Evolutionary conservation across 2,797 vertebrate species (phyloP), one percentile per base, ranked within the genome.

Genomic region (Malacoraja senta): DNA sequence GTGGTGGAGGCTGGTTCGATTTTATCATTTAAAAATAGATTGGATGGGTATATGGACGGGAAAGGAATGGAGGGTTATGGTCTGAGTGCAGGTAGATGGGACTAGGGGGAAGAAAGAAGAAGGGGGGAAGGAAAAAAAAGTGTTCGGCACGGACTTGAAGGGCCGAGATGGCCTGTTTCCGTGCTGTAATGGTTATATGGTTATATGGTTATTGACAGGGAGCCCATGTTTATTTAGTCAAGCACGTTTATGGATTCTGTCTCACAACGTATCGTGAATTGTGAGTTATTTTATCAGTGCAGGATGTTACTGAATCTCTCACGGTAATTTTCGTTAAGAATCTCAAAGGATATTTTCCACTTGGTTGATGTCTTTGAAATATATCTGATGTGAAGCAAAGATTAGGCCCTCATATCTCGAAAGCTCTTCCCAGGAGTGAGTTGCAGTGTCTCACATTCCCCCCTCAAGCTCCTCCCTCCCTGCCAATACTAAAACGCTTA

Each of bases 291-390:
- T 88, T 63, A 68, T 68, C 2, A 8, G 2, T 19, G 17, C n/a
- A 35, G 84, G 61, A 19, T 68, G 84, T 32, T 35, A 19, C 84
- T 35, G 32, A 35, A 32, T 2, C 63, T 68, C 63, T 92, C 71
- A 53, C 24, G 10, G 15, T 24, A 53, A 44, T 58, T 92, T 53
- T 76, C 44, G 26, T 92, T 92, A 58, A 44, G 90, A 76, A 92
- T 92, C 72, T 92, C 71, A 92, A 92, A 92, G 90, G 90, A 76
- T 76, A 92, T 92, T 76, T 92, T 92, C 90, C n/a, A 38, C 76
- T 76, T 29, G 24, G 71, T 17, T 13, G 71, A 24, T 92, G 71
- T 38, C 90, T 92, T 92, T 92, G 90, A 92, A 91, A 76, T 76
- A 24, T 24, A 92, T 92, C 71, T 74, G 90, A 92, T 92, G 76